Percentiles rank a stretch among this genome's conserved stretches.
These are phyloP conservation scores for Erethizon dorsatum DNA, from an alignment of 2,797 vertebrate species.

Conservation along the genomic window DNA sequence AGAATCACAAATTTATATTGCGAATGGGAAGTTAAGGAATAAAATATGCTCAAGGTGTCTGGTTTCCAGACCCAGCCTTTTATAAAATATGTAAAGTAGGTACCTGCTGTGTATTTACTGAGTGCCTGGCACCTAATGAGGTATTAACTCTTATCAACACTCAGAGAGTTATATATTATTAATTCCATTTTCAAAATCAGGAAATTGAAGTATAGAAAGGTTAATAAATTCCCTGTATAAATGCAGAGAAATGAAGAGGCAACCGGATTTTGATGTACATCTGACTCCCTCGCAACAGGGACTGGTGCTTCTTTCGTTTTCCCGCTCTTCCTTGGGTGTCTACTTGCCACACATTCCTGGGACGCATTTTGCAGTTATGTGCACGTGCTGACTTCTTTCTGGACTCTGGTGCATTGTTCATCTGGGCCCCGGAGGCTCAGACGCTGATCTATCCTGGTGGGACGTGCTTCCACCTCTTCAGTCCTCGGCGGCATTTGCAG, in stretches of 20 bases:
- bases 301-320: neutral
- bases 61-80: slow-evolving; percentile 26
- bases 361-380: neutral
- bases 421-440: neutral
- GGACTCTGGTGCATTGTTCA: neutral
- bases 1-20: slow-evolving; percentile 38
- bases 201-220: neutral
- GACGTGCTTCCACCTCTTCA: neutral
- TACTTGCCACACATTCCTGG: neutral
- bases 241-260: neutral
- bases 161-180: neutral
- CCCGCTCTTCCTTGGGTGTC: neutral
- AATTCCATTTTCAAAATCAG: slow-evolving; percentile 9
- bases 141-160: neutral
- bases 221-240: neutral
- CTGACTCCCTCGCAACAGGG: neutral
- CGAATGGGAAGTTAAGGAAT: slow-evolving; percentile 35
- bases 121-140: neutral
- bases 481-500: fast-evolving
- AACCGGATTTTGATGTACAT: neutral
- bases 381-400: neutral
- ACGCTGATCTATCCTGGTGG: neutral
- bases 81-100: neutral
- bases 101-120: neutral
- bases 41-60: neutral